A percentile compares a stretch with the other conserved stretches of the same genome.
phyloP scores from a whole-genome alignment of 2,797 vertebrate species.

The Spinus pinus region DNA sequence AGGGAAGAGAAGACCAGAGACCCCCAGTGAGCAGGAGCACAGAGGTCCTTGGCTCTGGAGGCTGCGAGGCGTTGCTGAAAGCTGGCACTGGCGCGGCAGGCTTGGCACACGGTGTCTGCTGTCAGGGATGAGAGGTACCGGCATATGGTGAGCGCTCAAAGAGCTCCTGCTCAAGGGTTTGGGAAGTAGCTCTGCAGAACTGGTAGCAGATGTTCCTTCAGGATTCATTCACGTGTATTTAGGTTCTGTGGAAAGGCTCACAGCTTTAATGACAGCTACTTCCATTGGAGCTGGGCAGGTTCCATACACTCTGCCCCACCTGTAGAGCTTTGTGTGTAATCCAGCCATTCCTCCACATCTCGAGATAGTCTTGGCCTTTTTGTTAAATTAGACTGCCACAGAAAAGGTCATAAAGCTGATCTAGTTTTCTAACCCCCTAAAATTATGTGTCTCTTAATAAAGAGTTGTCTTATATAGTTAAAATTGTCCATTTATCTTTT shows the following conservation, averaged over 20 bases:
- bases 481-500: background rate
- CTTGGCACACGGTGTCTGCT: background rate
- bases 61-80: background rate
- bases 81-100: background rate
- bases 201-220: slow-evolving; percentile 11
- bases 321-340: background rate
- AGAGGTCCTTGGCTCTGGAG: background rate
- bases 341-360: background rate
- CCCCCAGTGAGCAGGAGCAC: background rate
- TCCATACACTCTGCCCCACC: background rate
- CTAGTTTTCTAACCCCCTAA: background rate
- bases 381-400: background rate
- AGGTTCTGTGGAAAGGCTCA: background rate
- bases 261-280: background rate
- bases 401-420: background rate
- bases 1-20: background rate
- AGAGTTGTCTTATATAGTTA: background rate
- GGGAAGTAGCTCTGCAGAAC: background rate
- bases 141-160: slow-evolving; percentile 19
- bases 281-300: background rate
- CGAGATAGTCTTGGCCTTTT: background rate
- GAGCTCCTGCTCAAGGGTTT: background rate
- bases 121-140: background rate
- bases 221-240: background rate
- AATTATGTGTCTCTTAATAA: background rate